Conservation (phyloP, 2,888 invertebrate genomes). For the Loripinus fragilis region DNA sequence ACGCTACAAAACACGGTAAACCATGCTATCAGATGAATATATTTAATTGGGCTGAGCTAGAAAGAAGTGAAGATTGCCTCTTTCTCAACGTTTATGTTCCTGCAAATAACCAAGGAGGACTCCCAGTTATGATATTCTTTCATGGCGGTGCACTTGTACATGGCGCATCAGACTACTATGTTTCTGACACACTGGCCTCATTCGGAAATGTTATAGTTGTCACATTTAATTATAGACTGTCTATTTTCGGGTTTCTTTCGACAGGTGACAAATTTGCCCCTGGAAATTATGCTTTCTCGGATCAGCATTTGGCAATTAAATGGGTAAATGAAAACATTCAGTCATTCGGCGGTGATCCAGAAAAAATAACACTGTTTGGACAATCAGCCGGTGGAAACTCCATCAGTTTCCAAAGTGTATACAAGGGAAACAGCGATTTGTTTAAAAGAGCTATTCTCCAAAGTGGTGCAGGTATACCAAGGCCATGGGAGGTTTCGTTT, state of each 20-base stretch:
- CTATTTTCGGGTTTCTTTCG: background rate
- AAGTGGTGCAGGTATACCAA: background rate
- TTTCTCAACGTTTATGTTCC: constrained; percentile 4
- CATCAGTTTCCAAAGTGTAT: background rate
- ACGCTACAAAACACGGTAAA: background rate
- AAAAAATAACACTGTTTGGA: background rate
- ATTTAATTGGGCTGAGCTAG: background rate
- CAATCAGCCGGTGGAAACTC: background rate
- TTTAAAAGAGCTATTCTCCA: background rate
- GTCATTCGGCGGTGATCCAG: constrained; percentile 3
- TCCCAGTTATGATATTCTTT: background rate
- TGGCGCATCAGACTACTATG: background rate
- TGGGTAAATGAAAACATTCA: constrained; percentile 17
- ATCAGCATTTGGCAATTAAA: constrained; percentile 3
- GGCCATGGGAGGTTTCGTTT: background rate
- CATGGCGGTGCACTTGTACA: background rate
- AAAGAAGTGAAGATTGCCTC: background rate
- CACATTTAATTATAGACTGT: background rate
- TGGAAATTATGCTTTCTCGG: background rate
- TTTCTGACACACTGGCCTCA: background rate
- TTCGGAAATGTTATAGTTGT: constrained; percentile 8
- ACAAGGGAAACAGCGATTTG: background rate
- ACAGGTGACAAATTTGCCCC: background rate
- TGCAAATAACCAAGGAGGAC: too few species aligned
- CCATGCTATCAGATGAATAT: background rate